phyloP scores from a whole-genome alignment of 2,113 vertebrate species.

The Plecotus auritus region DNA sequence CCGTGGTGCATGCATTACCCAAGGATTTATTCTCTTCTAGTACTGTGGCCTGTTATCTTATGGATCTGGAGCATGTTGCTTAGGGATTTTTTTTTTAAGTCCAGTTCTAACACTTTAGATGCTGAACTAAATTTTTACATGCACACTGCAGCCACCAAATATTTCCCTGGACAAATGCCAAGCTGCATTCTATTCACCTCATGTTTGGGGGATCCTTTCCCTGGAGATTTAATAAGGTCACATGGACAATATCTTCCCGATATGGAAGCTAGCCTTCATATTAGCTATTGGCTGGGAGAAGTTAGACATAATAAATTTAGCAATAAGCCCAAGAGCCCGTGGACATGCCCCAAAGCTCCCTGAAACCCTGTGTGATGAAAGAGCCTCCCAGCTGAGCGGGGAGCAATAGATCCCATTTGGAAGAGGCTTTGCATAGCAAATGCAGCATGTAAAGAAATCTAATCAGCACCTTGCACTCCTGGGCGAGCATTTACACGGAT shows the following conservation, averaged over 20 bases:
- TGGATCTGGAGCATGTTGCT: background rate
- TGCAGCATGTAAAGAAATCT: conserved; percentile 73
- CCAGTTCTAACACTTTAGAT: background rate
- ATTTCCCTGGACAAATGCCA: conserved; percentile 51
- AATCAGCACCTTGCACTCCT: conserved; percentile 76
- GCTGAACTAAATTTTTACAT: conserved; percentile 25
- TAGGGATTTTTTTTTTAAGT: background rate
- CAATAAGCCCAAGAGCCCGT: conserved; percentile 21
- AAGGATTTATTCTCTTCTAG: conserved; percentile 34
- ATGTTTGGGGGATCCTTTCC: conserved; percentile 15
- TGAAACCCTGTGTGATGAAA: conserved; percentile 60
- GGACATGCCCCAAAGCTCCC: conserved; percentile 56
- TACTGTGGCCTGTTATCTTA: background rate
- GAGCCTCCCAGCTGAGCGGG: conserved; percentile 49
- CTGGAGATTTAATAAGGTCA: conserved; percentile 30
- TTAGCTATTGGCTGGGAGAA: conserved; percentile 60
- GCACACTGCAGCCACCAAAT: background rate
- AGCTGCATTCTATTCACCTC: background rate
- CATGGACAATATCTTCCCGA: background rate
- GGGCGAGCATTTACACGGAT: conserved; percentile 77
- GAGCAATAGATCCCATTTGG: conserved; percentile 60
- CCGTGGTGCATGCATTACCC: background rate
- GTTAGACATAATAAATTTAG: conserved; percentile 73
- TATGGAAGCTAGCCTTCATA: conserved; percentile 47
- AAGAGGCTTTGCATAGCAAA: conserved; percentile 63